phyloP scores from a whole-genome alignment of 1,140 invertebrate genomes.

The Potamilus streckersoni region DNA sequence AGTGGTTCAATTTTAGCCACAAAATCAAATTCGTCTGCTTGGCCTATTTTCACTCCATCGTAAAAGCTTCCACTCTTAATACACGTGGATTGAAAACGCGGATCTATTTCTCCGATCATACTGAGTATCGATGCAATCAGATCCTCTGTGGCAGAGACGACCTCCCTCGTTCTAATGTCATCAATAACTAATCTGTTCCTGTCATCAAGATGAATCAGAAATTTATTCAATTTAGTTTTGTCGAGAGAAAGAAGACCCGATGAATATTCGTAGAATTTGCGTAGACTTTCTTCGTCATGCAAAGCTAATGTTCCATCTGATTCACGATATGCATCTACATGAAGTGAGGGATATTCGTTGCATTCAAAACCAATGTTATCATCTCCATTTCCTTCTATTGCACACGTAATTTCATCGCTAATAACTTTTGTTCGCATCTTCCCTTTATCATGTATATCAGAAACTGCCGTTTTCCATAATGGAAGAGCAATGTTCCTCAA shows the following conservation, averaged over 20 bases:
- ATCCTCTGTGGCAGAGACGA: conserved; percentile 13
- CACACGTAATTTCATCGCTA: no score
- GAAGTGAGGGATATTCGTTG: no score
- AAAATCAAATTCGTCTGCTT: conserved; percentile 18
- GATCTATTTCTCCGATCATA: conserved; percentile 10
- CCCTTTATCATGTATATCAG: no score
- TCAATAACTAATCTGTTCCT: background rate
- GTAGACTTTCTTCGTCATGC: no score
- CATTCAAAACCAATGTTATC: no score
- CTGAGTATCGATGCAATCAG: conserved; percentile 6
- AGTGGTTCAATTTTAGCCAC: conserved; percentile 16
- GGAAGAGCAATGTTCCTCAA: no score
- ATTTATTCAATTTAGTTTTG: conserved; percentile 7
- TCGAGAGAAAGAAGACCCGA: background rate
- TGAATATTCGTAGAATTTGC: no score
- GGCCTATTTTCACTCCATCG: conserved; percentile 14
- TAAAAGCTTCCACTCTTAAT: conserved; percentile 21
- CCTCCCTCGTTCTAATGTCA: conserved; percentile 6
- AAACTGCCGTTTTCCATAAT: no score
- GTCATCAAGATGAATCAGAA: conserved; percentile 8
- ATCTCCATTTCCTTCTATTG: no score
- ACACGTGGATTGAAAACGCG: conserved; percentile 3
- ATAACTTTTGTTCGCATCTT: no score
- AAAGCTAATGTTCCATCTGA: no score
- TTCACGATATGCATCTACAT: no score